These are phyloP conservation scores for Cantharis flavilabris DNA, from an alignment of 2,888 invertebrate genomes.

Conservation along the genomic window DNA sequence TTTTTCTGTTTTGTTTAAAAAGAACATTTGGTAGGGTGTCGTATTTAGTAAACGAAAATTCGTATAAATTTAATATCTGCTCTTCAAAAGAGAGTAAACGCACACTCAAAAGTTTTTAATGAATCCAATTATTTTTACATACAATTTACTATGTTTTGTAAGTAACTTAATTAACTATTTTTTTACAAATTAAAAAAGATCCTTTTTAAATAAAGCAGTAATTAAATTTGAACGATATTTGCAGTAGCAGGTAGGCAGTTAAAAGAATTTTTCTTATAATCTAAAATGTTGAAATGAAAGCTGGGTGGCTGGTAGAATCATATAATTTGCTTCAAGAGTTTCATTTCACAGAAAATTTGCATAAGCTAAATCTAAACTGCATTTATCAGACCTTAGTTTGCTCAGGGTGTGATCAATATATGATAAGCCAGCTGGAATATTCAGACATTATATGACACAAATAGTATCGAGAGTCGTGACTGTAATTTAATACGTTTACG, in stretches of 20 bases:
- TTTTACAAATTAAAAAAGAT: neutral
- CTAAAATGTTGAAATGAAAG: neutral
- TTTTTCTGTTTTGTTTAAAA: neutral
- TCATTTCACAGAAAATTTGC: neutral
- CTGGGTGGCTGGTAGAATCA: neutral
- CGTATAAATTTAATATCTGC: neutral
- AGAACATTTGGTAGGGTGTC: neutral
- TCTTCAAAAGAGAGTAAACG: neutral
- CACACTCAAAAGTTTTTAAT: neutral
- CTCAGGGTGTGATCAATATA: constrained; percentile 22
- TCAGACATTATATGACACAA: constrained; percentile 17
- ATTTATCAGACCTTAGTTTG: constrained; percentile 19
- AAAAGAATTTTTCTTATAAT: neutral
- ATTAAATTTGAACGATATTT: neutral
- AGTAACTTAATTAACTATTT: neutral
- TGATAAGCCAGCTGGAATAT: constrained; percentile 21
- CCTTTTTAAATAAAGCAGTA: neutral
- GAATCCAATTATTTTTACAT: neutral
- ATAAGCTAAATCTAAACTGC: constrained; percentile 13
- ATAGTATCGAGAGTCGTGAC: constrained; percentile 15
- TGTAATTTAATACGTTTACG: constrained; percentile 8
- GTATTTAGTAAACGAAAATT: neutral
- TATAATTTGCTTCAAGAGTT: neutral
- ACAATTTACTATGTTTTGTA: neutral
- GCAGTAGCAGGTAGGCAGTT: neutral